Conservation (phyloP, 1,140 invertebrate genomes). For the Pissodes strobi region DNA sequence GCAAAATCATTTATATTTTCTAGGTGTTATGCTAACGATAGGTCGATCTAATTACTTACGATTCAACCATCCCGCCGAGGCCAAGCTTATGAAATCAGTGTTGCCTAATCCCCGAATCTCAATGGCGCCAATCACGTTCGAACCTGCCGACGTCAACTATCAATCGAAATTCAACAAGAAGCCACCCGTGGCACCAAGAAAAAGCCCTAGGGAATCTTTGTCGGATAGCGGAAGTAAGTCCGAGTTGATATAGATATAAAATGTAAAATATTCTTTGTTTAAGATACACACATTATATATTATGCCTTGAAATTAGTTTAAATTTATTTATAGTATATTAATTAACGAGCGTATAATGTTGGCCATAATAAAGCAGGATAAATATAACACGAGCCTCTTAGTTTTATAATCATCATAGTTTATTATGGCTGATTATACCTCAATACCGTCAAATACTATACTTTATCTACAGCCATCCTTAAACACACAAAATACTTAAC, state of each 20-base stretch:
- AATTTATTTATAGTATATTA: too few relatives aligned
- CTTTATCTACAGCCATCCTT: too few relatives aligned
- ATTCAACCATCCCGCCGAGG: conserved; percentile 89
- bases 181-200: conserved; percentile 59
- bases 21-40: conserved; percentile 84
- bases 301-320: too few relatives aligned
- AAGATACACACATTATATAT: too few relatives aligned
- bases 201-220: conserved; percentile 55
- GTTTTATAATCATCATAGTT: too few relatives aligned
- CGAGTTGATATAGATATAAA: background rate
- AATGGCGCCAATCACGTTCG: conserved; percentile 71
- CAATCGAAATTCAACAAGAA: conserved; percentile 55
- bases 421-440: too few relatives aligned
- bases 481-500: too few relatives aligned
- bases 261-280: background rate
- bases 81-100: conserved; percentile 80
- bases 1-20: too few relatives aligned
- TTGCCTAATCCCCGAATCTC: conserved; percentile 75
- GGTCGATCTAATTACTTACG: conserved; percentile 86
- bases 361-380: too few relatives aligned
- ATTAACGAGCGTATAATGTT: too few relatives aligned
- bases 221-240: conserved; percentile 57
- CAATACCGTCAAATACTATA: too few relatives aligned
- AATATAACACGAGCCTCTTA: too few relatives aligned
- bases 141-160: conserved; percentile 51